These are phyloP conservation scores for Euwallacea similis DNA, from an alignment of 1,140 invertebrate species.

Conservation along the genomic window DNA sequence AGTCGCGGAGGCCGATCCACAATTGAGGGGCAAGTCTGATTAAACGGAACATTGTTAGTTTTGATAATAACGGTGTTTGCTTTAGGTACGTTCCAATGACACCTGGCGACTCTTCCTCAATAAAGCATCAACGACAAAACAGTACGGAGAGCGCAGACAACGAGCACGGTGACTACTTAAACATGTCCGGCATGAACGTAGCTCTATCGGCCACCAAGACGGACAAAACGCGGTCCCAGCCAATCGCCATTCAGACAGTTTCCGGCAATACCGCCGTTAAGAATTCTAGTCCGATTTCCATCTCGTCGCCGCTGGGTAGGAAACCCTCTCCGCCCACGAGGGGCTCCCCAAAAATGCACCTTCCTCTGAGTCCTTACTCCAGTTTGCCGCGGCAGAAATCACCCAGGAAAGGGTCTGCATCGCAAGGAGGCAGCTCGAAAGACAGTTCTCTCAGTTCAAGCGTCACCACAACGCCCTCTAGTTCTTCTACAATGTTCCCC, in stretches of 20 bases:
- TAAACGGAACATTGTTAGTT: not conserved
- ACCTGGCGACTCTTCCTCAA: slow-evolving; percentile 39
- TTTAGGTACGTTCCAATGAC: slow-evolving; percentile 63
- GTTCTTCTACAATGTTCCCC: slow-evolving; percentile 63
- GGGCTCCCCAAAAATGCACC: slow-evolving; percentile 53
- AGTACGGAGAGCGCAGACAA: slow-evolving; percentile 45
- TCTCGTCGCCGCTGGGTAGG: slow-evolving; percentile 35
- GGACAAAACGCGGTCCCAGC: slow-evolving; percentile 60
- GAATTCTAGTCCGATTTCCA: slow-evolving; percentile 41
- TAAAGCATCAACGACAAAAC: slow-evolving; percentile 43
- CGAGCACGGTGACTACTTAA: slow-evolving; percentile 52
- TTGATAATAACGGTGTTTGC: slow-evolving; percentile 1
- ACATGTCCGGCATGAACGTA: slow-evolving; percentile 46
- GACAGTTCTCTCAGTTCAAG: slow-evolving; percentile 53
- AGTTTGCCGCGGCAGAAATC: slow-evolving; percentile 50
- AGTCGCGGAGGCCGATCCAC: not conserved
- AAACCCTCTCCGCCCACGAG: slow-evolving; percentile 54
- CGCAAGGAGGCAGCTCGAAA: slow-evolving; percentile 48
- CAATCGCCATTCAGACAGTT: slow-evolving; percentile 60
- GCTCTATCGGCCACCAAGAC: slow-evolving; percentile 31
- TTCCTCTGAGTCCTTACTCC: slow-evolving; percentile 48
- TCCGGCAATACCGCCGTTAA: slow-evolving; percentile 24
- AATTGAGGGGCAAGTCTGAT: not conserved
- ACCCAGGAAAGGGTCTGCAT: slow-evolving; percentile 13
- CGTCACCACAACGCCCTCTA: slow-evolving; percentile 57